Percentiles rank a stretch among this genome's conserved stretches.
phyloP scores from a whole-genome alignment of 2,888 invertebrate species.

The Epinotia bilunana region DNA sequence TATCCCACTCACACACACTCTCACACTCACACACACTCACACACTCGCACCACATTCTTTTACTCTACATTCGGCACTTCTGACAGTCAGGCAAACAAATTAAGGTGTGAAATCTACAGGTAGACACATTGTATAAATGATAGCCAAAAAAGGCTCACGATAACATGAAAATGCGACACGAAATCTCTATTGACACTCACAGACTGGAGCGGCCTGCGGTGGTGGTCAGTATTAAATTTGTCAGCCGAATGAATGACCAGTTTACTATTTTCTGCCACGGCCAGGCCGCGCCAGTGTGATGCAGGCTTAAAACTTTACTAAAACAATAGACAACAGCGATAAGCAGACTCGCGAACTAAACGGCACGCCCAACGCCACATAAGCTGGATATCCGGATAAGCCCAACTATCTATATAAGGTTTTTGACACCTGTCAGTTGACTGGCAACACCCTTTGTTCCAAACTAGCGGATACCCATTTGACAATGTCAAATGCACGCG shows the following conservation, averaged over 20 bases:
- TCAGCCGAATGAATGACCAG: too few species aligned
- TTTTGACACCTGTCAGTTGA: conserved; percentile 35
- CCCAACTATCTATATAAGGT: conserved; percentile 8
- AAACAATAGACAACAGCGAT: background rate
- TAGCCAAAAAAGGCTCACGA: background rate
- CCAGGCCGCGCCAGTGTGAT: too few species aligned
- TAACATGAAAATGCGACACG: background rate
- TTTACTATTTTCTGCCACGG: too few species aligned
- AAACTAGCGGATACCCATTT: conserved; percentile 40
- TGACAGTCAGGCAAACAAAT: too few species aligned
- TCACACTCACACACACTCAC: too few species aligned
- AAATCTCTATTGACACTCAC: background rate
- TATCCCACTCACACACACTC: too few species aligned
- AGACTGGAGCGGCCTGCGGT: too few species aligned
- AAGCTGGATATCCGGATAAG: conserved; percentile 14
- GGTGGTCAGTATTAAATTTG: too few species aligned
- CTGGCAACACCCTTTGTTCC: conserved; percentile 35
- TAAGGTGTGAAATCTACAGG: too few species aligned
- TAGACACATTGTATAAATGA: too few species aligned
- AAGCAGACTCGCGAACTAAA: background rate
- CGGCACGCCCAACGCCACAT: background rate
- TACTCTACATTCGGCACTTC: too few species aligned
- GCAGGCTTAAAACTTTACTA: background rate
- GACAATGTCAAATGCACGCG: conserved; percentile 35
- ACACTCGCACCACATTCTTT: too few species aligned